Percentiles rank a stretch among this genome's conserved stretches.
phyloP scores from a whole-genome alignment of 2,113 vertebrate genomes.

The Rutilus rutilus region DNA sequence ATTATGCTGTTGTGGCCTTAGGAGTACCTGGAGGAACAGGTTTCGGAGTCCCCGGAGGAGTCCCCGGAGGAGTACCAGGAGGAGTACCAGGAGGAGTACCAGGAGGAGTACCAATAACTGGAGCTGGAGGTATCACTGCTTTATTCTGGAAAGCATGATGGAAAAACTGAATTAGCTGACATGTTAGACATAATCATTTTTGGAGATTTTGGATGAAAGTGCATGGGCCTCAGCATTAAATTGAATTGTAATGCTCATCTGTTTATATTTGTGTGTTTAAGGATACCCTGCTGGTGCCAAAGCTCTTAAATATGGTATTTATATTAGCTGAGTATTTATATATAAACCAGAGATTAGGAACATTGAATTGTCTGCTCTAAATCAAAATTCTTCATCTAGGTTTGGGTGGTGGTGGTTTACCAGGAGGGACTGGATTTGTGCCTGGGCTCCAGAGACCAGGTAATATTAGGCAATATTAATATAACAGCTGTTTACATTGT shows the following conservation, averaged over 20 bases:
- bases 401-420: constrained; percentile 49
- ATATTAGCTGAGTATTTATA: not conserved
- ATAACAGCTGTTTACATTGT: not conserved
- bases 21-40: constrained; percentile 23
- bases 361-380: not conserved
- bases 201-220: not conserved
- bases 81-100: constrained; percentile 49
- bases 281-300: constrained; percentile 60
- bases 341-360: constrained; percentile 14
- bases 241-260: not conserved
- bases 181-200: not conserved
- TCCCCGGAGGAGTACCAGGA: constrained; percentile 19
- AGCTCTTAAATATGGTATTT: constrained; percentile 58
- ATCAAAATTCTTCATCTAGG: constrained; percentile 19
- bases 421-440: constrained; percentile 53
- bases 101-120: constrained; percentile 42
- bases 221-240: not conserved
- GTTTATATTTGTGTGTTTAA: constrained; percentile 29
- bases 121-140: constrained; percentile 21
- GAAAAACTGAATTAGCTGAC: not conserved
- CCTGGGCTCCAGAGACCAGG: constrained; percentile 24
- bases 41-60: constrained; percentile 28
- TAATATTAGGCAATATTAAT: not conserved
- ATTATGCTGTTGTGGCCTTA: not conserved
- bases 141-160: not conserved